phyloP scores from a whole-genome alignment of 2,797 vertebrate genomes.

The Eospalax fontanierii region DNA sequence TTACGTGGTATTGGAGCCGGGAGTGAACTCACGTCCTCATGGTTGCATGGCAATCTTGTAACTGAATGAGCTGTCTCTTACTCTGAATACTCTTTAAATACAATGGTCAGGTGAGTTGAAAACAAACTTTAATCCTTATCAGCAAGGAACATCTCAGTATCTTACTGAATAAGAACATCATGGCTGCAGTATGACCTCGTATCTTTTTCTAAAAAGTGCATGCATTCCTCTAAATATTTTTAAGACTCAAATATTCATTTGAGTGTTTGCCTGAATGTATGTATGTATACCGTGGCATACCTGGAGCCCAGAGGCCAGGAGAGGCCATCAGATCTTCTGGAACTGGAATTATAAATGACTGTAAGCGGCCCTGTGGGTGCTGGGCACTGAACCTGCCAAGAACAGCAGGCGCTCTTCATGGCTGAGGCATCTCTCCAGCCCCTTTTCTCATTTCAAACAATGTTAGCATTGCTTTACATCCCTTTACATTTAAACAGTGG shows the following conservation, averaged over 20 bases:
- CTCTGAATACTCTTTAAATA: neutral
- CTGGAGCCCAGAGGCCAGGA: too few relatives aligned
- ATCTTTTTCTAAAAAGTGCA: neutral
- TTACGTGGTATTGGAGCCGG: neutral
- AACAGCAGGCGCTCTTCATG: too few relatives aligned
- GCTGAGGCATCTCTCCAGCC: too few relatives aligned
- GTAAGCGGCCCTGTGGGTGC: too few relatives aligned
- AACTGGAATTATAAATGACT: too few relatives aligned
- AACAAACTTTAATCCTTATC: constrained; percentile 13
- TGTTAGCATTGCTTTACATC: neutral
- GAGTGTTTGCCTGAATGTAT: too few relatives aligned
- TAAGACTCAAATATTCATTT: neutral
- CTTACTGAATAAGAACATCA: neutral
- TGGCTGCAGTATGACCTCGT: neutral
- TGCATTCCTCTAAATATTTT: neutral
- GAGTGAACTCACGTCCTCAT: neutral
- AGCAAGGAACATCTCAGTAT: neutral
- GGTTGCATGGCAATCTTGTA: neutral
- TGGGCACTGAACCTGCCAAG: too few relatives aligned
- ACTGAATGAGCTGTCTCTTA: neutral
- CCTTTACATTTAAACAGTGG: neutral
- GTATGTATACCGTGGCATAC: too few relatives aligned
- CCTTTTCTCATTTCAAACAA: too few relatives aligned
- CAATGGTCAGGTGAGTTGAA: constrained; percentile 15
- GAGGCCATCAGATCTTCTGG: too few relatives aligned